phyloP scores from a whole-genome alignment of 2,888 invertebrate genomes.

The Caenorhabditis zanzibari region DNA sequence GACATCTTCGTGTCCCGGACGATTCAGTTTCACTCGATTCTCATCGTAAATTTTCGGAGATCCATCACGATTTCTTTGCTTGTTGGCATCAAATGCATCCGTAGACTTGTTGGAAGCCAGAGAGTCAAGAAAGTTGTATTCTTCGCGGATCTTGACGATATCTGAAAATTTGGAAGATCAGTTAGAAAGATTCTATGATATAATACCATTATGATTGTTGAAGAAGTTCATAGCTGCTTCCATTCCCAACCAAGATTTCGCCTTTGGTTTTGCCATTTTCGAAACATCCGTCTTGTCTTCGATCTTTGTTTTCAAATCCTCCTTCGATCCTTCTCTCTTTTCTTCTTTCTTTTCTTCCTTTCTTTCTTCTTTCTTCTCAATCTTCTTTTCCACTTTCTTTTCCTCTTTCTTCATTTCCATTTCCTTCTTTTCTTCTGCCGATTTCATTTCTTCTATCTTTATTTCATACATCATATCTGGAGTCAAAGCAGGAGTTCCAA shows the following conservation, averaged over 20 bases:
- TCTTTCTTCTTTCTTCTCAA: conserved; percentile 6
- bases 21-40: conserved; percentile 58
- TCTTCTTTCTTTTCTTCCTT: conserved; percentile 17
- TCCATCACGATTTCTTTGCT: conserved; percentile 41
- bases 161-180: background rate
- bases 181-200: too few relatives aligned
- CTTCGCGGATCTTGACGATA: conserved; percentile 30
- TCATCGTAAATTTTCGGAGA: conserved; percentile 58
- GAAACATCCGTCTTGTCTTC: conserved; percentile 12
- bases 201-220: conserved; percentile 20
- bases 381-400: background rate
- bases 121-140: conserved; percentile 50
- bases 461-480: conserved; percentile 1
- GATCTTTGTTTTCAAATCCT: background rate
- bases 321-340: conserved; percentile 2
- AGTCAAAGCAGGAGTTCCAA: background rate
- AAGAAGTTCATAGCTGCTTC: conserved; percentile 6
- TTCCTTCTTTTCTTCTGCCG: conserved; percentile 6
- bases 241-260: conserved; percentile 12
- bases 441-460: conserved; percentile 6
- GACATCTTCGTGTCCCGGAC: conserved; percentile 43
- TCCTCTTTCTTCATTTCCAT: conserved; percentile 5
- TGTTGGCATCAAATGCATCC: conserved; percentile 45
- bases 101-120: conserved; percentile 45
- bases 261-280: background rate